phyloP scores from a whole-genome alignment of 1,140 invertebrate species.

The Steinernema feltiae region DNA sequence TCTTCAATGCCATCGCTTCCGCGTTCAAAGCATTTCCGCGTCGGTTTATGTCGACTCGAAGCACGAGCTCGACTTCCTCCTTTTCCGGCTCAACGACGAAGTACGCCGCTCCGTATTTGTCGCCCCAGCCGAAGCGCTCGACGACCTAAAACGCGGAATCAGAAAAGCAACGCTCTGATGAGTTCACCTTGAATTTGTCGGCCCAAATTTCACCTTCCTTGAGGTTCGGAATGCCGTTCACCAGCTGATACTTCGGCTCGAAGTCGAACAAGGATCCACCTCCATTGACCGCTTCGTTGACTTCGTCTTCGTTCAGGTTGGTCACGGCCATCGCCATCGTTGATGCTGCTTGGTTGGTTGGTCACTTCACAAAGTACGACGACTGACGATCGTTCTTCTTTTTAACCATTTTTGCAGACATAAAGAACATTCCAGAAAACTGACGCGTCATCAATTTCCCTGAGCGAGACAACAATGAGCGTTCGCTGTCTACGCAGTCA shows the following conservation, averaged over 20 bases:
- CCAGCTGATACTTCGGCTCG: conserved; percentile 8
- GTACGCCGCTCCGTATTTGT: conserved; percentile 22
- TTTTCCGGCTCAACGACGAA: conserved; percentile 12
- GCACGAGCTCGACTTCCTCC: conserved; percentile 28
- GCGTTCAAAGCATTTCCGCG: background rate
- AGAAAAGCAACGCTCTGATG: background rate
- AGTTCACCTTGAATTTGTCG: background rate
- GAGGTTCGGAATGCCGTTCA: background rate
- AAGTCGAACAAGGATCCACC: background rate
- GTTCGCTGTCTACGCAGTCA: no score
- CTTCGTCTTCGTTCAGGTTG: background rate
- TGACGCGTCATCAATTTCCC: no score
- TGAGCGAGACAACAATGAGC: no score
- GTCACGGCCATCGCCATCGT: background rate
- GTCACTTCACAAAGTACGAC: background rate
- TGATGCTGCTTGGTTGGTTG: background rate
- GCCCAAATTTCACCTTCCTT: conserved; percentile 3
- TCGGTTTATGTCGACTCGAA: conserved; percentile 16
- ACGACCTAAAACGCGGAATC: conserved; percentile 21
- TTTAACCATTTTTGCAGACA: background rate
- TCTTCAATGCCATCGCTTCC: conserved; percentile 24
- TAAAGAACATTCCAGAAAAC: no score
- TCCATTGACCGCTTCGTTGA: background rate
- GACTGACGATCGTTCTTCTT: background rate
- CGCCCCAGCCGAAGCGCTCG: conserved; percentile 26